Conservation (phyloP, 2,797 vertebrate genomes). For the Linurgus olivaceus region DNA sequence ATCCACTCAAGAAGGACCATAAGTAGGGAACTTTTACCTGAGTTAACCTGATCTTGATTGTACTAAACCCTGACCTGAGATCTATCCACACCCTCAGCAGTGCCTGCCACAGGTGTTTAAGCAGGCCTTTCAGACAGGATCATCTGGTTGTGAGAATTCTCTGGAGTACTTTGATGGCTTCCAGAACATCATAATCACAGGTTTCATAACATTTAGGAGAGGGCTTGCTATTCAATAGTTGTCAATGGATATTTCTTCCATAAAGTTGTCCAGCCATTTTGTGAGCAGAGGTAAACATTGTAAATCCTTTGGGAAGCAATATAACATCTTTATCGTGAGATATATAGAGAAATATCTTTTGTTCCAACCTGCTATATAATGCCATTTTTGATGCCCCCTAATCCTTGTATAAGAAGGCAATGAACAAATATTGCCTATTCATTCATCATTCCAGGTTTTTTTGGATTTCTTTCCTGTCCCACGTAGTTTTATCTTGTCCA, state of each 20-base stretch:
- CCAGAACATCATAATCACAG: background rate
- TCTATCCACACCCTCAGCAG: background rate
- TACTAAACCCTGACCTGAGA: background rate
- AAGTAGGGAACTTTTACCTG: background rate
- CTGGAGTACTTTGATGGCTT: background rate
- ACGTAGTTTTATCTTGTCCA: background rate
- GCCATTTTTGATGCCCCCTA: background rate
- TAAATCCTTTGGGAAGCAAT: background rate
- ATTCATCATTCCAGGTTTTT: background rate
- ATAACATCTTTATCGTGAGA: background rate
- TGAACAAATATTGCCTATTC: background rate
- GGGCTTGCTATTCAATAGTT: background rate
- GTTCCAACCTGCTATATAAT: background rate
- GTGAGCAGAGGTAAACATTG: background rate
- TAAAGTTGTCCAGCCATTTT: background rate
- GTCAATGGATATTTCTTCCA: background rate
- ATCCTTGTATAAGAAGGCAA: background rate
- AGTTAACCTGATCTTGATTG: background rate
- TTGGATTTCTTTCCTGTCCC: background rate
- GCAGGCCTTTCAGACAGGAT: background rate
- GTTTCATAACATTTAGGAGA: background rate
- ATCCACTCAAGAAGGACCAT: background rate
- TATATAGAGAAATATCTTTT: background rate
- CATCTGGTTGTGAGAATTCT: background rate
- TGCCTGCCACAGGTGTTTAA: background rate